Percentiles rank a stretch among this genome's conserved stretches.
Evolutionary conservation across 2,888 invertebrate species (phyloP).

Genomic region (Philereme transversata): DNA sequence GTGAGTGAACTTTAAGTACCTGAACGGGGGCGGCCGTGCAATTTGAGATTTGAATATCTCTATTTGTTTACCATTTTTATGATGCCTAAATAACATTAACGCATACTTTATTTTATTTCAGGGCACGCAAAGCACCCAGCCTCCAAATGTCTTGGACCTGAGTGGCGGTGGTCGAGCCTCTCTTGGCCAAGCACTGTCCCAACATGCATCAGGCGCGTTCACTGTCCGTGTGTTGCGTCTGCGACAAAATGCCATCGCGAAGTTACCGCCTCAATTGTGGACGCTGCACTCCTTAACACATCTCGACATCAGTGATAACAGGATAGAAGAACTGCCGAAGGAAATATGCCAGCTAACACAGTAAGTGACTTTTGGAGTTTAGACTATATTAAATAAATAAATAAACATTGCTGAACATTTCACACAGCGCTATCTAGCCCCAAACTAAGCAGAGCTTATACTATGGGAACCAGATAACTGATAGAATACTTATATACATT

Average conservation of each 20-base stretch:
- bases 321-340: conserved; percentile 85
- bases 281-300: conserved; percentile 84
- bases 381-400: too few relatives aligned
- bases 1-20: too few relatives aligned
- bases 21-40: too few relatives aligned
- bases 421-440: too few relatives aligned
- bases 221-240: conserved; percentile 66
- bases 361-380: conserved; percentile 54
- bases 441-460: too few relatives aligned
- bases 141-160: conserved; percentile 73
- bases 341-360: conserved; percentile 83
- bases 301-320: conserved; percentile 88
- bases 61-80: too few relatives aligned
- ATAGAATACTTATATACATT: too few relatives aligned
- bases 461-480: too few relatives aligned
- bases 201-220: conserved; percentile 66
- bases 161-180: conserved; percentile 69
- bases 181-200: conserved; percentile 61
- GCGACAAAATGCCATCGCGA: conserved; percentile 82
- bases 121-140: conserved; percentile 77
- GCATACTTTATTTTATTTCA: conserved; percentile 44
- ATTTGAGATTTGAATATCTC: too few relatives aligned
- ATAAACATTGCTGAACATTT: too few relatives aligned
- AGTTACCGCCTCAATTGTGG: conserved; percentile 85
- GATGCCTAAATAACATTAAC: too few relatives aligned